These are phyloP conservation scores for Tretioscincus oriximinensis DNA, from an alignment of 2,113 vertebrate species.

Conservation along the genomic window DNA sequence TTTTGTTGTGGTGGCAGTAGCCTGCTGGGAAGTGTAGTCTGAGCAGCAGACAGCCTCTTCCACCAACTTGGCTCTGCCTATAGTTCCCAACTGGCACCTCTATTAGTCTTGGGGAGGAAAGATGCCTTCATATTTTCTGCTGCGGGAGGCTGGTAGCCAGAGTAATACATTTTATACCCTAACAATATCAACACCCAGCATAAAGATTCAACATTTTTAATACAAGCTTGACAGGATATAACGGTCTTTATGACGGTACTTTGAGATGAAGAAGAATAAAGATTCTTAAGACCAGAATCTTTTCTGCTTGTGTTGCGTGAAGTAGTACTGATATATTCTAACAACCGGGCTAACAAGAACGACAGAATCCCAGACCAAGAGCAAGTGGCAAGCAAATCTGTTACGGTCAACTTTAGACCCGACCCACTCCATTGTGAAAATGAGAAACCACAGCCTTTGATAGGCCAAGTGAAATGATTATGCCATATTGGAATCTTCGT, in stretches of 20 bases:
- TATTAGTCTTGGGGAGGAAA: no score
- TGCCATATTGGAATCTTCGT: constrained; percentile 55
- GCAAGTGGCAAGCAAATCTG: background rate
- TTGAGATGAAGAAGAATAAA: background rate
- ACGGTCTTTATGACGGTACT: background rate
- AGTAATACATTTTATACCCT: no score
- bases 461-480: constrained; percentile 22
- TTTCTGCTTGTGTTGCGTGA: background rate
- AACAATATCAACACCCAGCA: background rate
- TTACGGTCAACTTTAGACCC: background rate
- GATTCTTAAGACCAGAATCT: background rate
- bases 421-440: background rate
- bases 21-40: no score
- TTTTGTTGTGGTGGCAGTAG: no score
- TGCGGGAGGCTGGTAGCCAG: no score
- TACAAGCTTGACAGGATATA: background rate
- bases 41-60: no score
- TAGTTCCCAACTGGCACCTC: no score
- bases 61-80: no score
- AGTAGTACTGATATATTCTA: background rate
- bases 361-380: background rate
- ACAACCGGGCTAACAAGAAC: background rate
- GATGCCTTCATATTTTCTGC: no score
- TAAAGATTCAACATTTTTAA: background rate
- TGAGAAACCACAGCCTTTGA: background rate